A percentile compares a stretch with the other conserved stretches of the same genome.
Conservation (phyloP, 2,888 invertebrate species). For the Agrochola lychnidis region DNA sequence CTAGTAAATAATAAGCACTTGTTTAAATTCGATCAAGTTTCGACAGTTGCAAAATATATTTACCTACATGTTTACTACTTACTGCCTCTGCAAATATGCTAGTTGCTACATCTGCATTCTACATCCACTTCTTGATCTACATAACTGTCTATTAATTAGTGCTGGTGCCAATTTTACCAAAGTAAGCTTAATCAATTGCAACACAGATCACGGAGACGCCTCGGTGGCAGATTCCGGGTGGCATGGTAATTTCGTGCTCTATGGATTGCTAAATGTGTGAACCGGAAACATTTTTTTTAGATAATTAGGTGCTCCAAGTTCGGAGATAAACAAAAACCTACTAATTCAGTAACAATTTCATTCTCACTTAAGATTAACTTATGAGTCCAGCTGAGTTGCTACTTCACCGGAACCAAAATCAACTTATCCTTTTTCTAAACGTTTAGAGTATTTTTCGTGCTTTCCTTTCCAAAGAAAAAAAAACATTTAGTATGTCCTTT, state of each 20-base stretch:
- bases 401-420: too few relatives aligned
- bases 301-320: neutral
- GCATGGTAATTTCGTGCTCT: neutral
- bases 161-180: neutral
- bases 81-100: neutral
- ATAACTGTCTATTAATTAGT: constrained; percentile 6
- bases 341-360: too few relatives aligned
- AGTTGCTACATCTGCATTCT: neutral
- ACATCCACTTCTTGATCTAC: neutral
- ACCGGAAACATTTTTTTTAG: neutral
- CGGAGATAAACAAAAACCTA: too few relatives aligned
- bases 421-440: too few relatives aligned
- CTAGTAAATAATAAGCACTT: neutral
- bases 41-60: neutral
- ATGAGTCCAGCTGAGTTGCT: too few relatives aligned
- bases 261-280: neutral
- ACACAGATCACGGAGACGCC: neutral
- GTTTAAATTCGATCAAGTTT: constrained; percentile 8
- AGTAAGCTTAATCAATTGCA: neutral
- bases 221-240: neutral
- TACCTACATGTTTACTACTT: neutral
- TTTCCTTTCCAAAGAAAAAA: too few relatives aligned
- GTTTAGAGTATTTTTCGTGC: too few relatives aligned
- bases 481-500: too few relatives aligned
- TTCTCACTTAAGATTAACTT: too few relatives aligned